A percentile compares a stretch with the other conserved stretches of the same genome.
Conservation (phyloP, 1,140 invertebrate species). For the Trachelipus rathkii region DNA sequence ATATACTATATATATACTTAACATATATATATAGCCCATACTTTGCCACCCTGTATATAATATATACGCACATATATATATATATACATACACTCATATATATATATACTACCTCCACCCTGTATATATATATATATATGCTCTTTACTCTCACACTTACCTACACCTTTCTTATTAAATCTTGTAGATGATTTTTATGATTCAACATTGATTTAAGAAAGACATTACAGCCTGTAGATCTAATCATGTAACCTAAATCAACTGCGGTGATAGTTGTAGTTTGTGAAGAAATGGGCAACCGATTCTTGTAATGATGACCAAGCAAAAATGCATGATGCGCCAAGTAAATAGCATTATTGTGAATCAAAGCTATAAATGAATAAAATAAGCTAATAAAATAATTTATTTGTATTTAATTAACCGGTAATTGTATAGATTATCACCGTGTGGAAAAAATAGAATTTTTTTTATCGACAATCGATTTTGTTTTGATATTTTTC, state of each 20-base stretch:
- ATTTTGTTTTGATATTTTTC: too few species aligned
- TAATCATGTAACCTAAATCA: conserved; percentile 61
- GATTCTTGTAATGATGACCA: conserved; percentile 57
- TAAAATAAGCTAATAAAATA: conserved; percentile 59
- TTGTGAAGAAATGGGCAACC: conserved; percentile 52
- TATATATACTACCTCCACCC: too few species aligned
- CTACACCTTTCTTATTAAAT: conserved; percentile 64
- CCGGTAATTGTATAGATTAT: too few species aligned
- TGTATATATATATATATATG: conserved; percentile 23
- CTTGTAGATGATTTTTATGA: conserved; percentile 67
- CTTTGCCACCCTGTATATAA: too few species aligned
- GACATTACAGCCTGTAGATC: conserved; percentile 62
- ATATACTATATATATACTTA: conserved; percentile 18
- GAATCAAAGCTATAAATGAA: conserved; percentile 68
- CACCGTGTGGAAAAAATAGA: too few species aligned
- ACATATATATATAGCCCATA: background rate
- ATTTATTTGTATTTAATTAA: background rate
- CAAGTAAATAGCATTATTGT: conserved; percentile 89
- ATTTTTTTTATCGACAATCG: too few species aligned
- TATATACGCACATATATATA: conserved; percentile 20
- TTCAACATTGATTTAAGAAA: conserved; percentile 67
- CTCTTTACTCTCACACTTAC: conserved; percentile 19
- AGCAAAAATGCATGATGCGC: conserved; percentile 67
- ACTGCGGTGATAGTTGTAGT: conserved; percentile 57
- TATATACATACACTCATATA: background rate